A percentile compares a stretch with the other conserved stretches of the same genome.
phyloP scores from a whole-genome alignment of 2,888 invertebrate species.

The Clitarchus hookeri region DNA sequence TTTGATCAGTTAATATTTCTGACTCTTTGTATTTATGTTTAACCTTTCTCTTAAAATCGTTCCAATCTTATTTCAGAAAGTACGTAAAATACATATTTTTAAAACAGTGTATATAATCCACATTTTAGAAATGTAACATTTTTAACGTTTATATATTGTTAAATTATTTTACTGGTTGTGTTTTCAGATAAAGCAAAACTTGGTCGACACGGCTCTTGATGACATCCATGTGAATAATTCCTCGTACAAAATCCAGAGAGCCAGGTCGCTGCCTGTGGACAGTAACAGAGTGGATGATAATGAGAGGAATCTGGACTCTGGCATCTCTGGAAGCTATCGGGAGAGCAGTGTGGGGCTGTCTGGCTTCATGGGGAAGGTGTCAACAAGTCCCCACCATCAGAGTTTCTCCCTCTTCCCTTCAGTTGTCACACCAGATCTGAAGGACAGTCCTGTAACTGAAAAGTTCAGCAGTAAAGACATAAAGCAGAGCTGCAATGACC shows the following conservation, averaged over 20 bases:
- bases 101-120: too few relatives aligned
- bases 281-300: constrained; percentile 37
- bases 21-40: too few relatives aligned
- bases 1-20: too few relatives aligned
- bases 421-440: not conserved
- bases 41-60: too few relatives aligned
- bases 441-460: not conserved
- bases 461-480: not conserved
- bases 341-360: constrained; percentile 31
- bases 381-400: not conserved
- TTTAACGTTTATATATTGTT: too few relatives aligned
- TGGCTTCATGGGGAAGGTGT: not conserved
- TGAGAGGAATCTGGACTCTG: constrained; percentile 42
- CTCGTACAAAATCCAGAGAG: constrained; percentile 15
- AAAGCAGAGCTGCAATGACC: constrained; percentile 4
- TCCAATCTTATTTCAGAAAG: too few relatives aligned
- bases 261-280: constrained; percentile 28
- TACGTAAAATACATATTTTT: too few relatives aligned
- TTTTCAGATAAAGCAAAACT: constrained; percentile 50
- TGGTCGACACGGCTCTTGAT: constrained; percentile 49
- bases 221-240: constrained; percentile 32
- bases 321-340: constrained; percentile 43
- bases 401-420: not conserved
- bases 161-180: not conserved
- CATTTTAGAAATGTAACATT: too few relatives aligned